Base-by-base conservation (phyloP, 2,888 invertebrate species). In the Resseliella maxima region DNA sequence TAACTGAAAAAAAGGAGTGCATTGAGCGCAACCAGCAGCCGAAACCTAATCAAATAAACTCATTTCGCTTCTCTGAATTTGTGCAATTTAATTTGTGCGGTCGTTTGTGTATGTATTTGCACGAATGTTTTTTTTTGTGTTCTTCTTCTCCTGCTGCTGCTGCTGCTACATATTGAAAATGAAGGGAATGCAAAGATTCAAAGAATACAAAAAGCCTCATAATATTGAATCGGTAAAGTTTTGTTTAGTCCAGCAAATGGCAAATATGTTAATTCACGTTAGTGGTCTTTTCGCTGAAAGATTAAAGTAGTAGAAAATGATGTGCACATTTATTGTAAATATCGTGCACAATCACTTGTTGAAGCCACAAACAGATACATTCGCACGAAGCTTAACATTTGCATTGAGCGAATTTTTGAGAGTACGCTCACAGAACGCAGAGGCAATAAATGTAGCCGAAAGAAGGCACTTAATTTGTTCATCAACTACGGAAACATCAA, bases 41-140 rank as follows among this genome's bases (percentile, higher is more conserved):
- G 6, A 83, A 83, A 83, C 38, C 38, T 83, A 83, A 83, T 83
- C 83, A 83, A 83, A 83, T 83, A 83, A 83, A 83, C 83, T 83
- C 38, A 83, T 83, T 83, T 81, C 81, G 36, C 36, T 59, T 72
- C 72, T 36, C 38, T 83, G 38, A 83, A 83, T 83, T 83, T 38
- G n/a, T 59, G 83, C 83, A 83, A 83, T 83, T 83, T 83, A 38
- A 83, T 38, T 83, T 72, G 24, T 59, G 24, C 50, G 50, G 18
- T 18, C 50, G 12, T 18, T 50, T 31, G 31, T 31, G 31, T 72
- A 27, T 59, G 59, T 59, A 12, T n/a, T n/a, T n/a, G n/a, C n/a
- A n/a, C n/a, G n/a, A n/a, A n/a, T n/a, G n/a, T 50, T 12, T 50
- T 18, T 50, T 50, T 50, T 50, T 72, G 27, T 31, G 27, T n/a